A percentile compares a stretch with the other conserved stretches of the same genome.
Evolutionary conservation across 2,888 invertebrate species (phyloP).

Genomic region (Pheosia gnoma): DNA sequence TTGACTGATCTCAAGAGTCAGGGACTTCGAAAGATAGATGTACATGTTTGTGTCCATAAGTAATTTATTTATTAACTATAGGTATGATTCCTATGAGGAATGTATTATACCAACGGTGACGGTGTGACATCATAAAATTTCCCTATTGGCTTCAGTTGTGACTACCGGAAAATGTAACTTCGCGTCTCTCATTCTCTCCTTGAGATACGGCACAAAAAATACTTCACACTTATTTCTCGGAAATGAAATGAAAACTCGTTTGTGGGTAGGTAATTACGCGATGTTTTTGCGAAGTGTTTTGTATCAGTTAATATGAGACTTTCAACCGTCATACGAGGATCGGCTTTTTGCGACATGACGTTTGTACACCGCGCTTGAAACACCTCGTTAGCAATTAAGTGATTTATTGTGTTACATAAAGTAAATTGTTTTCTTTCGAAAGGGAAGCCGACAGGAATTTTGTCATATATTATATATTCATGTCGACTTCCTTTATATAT

Average conservation of each 20-base stretch:
- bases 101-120: no score
- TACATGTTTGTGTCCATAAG: no score
- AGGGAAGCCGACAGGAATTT: no score
- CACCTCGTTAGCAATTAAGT: constrained; percentile 16
- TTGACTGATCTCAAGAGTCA: no score
- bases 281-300: constrained; percentile 32
- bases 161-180: constrained; percentile 14
- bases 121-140: no score
- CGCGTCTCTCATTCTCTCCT: constrained; percentile 31
- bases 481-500: no score
- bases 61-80: no score
- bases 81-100: no score
- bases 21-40: no score
- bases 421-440: no score
- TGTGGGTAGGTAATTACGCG: constrained; percentile 15
- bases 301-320: constrained; percentile 24
- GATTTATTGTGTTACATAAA: neutral
- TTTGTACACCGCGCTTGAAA: constrained; percentile 19
- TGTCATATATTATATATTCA: no score
- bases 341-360: constrained; percentile 11
- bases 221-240: constrained; percentile 25
- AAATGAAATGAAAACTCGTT: constrained; percentile 32
- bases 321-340: constrained; percentile 16
- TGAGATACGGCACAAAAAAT: constrained; percentile 43
- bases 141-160: constrained; percentile 5